These are phyloP conservation scores for Jordanella pulchra DNA, from an alignment of 2,797 vertebrate species.

Conservation along the genomic window DNA sequence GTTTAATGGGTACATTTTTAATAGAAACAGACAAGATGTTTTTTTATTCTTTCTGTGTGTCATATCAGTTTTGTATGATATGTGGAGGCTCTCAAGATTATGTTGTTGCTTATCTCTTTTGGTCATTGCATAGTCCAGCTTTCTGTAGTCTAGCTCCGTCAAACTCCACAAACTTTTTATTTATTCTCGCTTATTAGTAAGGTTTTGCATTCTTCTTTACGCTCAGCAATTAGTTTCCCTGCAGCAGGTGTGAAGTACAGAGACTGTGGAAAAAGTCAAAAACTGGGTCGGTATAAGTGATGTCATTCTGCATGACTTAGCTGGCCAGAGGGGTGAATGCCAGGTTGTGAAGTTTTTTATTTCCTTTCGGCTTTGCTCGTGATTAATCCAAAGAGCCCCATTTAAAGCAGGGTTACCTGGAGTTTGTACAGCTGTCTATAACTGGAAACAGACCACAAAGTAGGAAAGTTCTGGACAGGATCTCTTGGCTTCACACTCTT, in stretches of 20 bases:
- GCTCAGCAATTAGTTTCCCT: slow-evolving; percentile 41
- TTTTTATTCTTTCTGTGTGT: background rate
- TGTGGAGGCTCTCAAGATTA: background rate
- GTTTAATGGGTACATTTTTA: background rate
- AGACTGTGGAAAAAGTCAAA: slow-evolving; percentile 59
- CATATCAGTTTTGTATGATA: background rate
- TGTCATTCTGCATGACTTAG: slow-evolving; percentile 64
- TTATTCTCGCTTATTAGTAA: slow-evolving; percentile 15
- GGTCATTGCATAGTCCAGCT: background rate
- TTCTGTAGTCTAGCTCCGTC: slow-evolving; percentile 1
- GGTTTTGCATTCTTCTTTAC: slow-evolving; percentile 30
- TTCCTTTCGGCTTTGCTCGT: slow-evolving; percentile 53
- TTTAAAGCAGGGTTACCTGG: slow-evolving; percentile 65
- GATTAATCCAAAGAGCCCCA: slow-evolving; percentile 61
- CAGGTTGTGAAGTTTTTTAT: slow-evolving; percentile 65
- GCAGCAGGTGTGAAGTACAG: slow-evolving; percentile 55
- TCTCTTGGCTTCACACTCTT: slow-evolving; percentile 43
- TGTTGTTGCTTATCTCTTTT: slow-evolving; percentile 1
- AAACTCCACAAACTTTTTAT: slow-evolving; percentile 10
- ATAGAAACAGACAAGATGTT: background rate
- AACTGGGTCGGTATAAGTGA: slow-evolving; percentile 51
- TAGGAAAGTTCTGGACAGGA: slow-evolving; percentile 39
- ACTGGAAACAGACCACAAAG: slow-evolving; percentile 64
- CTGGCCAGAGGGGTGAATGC: slow-evolving; percentile 40
- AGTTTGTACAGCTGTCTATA: slow-evolving; percentile 69